Percentiles rank a stretch among this genome's conserved stretches.
These are phyloP conservation scores for Drosophila birchii DNA, from an alignment of 2,888 invertebrate genomes.

Conservation along the genomic window DNA sequence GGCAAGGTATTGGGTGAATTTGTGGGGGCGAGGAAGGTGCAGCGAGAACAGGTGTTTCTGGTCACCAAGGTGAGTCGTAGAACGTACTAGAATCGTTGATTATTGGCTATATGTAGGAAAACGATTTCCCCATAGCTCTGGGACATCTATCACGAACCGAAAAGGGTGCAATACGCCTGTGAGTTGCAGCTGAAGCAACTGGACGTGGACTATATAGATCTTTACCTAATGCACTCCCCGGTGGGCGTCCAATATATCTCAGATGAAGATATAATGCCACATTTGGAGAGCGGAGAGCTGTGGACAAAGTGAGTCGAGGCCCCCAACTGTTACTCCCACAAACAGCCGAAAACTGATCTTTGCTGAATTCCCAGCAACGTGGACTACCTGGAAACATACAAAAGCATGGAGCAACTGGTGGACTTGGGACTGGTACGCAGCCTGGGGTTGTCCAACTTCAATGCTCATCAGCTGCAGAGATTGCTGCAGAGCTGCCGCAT, in stretches of 20 bases:
- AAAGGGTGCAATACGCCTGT: slow-evolving; percentile 83
- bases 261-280: slow-evolving; percentile 71
- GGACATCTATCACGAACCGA: slow-evolving; percentile 73
- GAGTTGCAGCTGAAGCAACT: slow-evolving; percentile 87
- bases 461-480: slow-evolving; percentile 89
- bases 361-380: slow-evolving; percentile 85
- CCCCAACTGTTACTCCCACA: not conserved
- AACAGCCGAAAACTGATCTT: slow-evolving; percentile 3
- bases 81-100: not conserved
- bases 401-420: slow-evolving; percentile 90
- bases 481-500: slow-evolving; percentile 88
- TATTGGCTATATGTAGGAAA: not conserved
- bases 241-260: slow-evolving; percentile 87
- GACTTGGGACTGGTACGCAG: slow-evolving; percentile 89
- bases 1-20: slow-evolving; percentile 87
- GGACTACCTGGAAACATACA: slow-evolving; percentile 91
- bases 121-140: slow-evolving; percentile 63
- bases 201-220: slow-evolving; percentile 90
- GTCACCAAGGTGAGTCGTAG: slow-evolving; percentile 85
- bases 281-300: slow-evolving; percentile 52
- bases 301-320: slow-evolving; percentile 64
- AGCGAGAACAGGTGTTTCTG: slow-evolving; percentile 88
- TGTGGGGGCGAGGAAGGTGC: slow-evolving; percentile 87
- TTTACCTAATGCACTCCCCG: slow-evolving; percentile 93
- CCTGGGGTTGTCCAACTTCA: slow-evolving; percentile 95